phyloP scores from a whole-genome alignment of 2,888 invertebrate genomes.

The Caenorhabditis japonica region DNA sequence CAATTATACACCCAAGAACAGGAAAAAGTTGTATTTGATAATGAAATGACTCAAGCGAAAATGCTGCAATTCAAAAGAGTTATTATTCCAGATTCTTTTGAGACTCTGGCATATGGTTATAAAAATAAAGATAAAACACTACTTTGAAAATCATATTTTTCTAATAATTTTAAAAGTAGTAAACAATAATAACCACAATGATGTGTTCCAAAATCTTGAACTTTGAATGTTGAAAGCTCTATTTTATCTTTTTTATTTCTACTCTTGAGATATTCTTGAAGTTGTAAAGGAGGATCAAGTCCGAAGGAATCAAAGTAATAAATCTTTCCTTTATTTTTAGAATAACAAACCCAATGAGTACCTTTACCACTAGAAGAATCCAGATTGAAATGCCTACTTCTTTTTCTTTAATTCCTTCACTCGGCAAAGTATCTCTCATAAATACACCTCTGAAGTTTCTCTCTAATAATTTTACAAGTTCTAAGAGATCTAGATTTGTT shows the following conservation, averaged over 20 bases:
- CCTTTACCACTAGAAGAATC: slow-evolving; percentile 15
- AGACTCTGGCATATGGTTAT: too few relatives aligned
- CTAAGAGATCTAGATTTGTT: slow-evolving; percentile 18
- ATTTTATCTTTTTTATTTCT: neutral
- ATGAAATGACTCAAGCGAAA: too few relatives aligned
- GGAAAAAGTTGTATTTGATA: too few relatives aligned
- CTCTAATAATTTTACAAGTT: slow-evolving; percentile 1
- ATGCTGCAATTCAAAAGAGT: too few relatives aligned
- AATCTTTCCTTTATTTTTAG: neutral
- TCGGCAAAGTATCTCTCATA: slow-evolving; percentile 38
- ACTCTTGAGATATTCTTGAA: slow-evolving; percentile 26
- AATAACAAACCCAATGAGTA: slow-evolving; percentile 51
- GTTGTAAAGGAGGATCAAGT: slow-evolving; percentile 36
- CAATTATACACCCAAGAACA: too few relatives aligned
- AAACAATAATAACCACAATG: slow-evolving; percentile 36
- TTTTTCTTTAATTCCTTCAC: slow-evolving; percentile 9
- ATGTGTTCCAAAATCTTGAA: slow-evolving; percentile 26
- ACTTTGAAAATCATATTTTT: slow-evolving; percentile 35
- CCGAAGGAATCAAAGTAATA: slow-evolving; percentile 45
- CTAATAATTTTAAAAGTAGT: slow-evolving; percentile 31
- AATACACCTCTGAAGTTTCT: slow-evolving; percentile 36
- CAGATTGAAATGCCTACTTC: slow-evolving; percentile 38
- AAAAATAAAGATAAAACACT: slow-evolving; percentile 23
- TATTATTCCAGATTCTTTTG: too few relatives aligned
- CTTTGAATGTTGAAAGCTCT: slow-evolving; percentile 29